Evolutionary conservation across 2,113 vertebrate genomes (phyloP).

Genomic region (Carassius gibelio): DNA sequence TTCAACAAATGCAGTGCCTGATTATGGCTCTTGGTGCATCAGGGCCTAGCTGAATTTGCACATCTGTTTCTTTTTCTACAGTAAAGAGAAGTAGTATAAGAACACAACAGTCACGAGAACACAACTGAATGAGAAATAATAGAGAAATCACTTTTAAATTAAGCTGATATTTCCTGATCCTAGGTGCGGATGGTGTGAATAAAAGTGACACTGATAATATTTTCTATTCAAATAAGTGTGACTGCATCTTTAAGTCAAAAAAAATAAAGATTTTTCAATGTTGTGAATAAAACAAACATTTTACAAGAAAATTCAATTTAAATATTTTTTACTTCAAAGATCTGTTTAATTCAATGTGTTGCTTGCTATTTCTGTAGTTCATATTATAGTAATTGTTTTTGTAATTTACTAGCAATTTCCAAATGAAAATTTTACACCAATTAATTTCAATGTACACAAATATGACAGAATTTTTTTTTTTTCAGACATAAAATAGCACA

Average conservation of each 20-base stretch:
- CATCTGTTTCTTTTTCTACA: not conserved
- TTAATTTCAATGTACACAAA: too few relatives aligned
- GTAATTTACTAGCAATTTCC: too few relatives aligned
- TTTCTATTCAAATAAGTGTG: not conserved
- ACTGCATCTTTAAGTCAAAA: not conserved
- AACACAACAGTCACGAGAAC: not conserved
- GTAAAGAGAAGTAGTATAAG: not conserved
- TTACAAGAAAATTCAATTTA: too few relatives aligned
- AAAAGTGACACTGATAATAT: not conserved
- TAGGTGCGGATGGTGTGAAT: not conserved
- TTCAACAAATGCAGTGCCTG: not conserved
- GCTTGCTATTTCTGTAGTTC: too few relatives aligned
- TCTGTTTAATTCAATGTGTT: too few relatives aligned
- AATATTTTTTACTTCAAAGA: too few relatives aligned
- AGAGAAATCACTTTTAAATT: constrained; percentile 12
- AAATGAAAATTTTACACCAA: too few relatives aligned
- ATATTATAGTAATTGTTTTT: too few relatives aligned
- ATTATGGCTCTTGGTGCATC: constrained; percentile 18
- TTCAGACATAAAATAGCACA: too few relatives aligned
- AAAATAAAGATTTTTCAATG: too few relatives aligned
- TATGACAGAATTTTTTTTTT: too few relatives aligned
- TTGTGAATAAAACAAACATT: too few relatives aligned
- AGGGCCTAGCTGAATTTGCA: not conserved
- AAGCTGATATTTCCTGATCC: constrained; percentile 19
- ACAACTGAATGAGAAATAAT: not conserved